These are phyloP conservation scores for Pharmacophagus antenor DNA, from an alignment of 2,888 invertebrate genomes.

Conservation along the genomic window DNA sequence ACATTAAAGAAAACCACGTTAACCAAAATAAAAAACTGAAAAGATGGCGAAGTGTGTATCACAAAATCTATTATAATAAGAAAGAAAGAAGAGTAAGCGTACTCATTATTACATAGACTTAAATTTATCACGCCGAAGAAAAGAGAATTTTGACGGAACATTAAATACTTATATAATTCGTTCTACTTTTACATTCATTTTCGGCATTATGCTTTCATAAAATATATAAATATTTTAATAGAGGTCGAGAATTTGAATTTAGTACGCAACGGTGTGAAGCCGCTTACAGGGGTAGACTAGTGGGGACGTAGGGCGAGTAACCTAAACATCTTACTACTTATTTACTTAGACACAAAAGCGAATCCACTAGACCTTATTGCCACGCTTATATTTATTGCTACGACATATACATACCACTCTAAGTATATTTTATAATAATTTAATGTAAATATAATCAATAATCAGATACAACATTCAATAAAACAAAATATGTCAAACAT, in stretches of 20 bases:
- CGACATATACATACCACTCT: conserved; percentile 70
- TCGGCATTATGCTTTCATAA: conserved; percentile 61
- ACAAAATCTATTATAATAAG: neutral
- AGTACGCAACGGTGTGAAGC: conserved; percentile 67
- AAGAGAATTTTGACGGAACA: conserved; percentile 51
- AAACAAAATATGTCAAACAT: conserved; percentile 70
- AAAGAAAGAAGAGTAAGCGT: conserved; percentile 9
- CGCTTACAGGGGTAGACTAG: conserved; percentile 62
- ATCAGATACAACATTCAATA: conserved; percentile 76
- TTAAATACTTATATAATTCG: conserved; percentile 50
- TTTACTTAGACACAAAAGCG: conserved; percentile 66
- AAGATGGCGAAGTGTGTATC: neutral
- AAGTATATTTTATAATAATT: conserved; percentile 44
- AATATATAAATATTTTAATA: conserved; percentile 60
- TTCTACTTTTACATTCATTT: conserved; percentile 60
- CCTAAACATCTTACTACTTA: conserved; percentile 53
- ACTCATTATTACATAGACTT: conserved; percentile 12
- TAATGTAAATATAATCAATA: conserved; percentile 65
- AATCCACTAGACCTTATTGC: conserved; percentile 76
- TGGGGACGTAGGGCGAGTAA: conserved; percentile 47
- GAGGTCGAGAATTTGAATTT: conserved; percentile 74
- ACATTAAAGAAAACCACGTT: conserved; percentile 9
- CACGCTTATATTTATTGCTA: conserved; percentile 79
- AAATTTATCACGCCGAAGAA: conserved; percentile 36
- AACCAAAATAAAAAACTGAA: neutral